Base-by-base conservation (phyloP, 2,797 vertebrate species). In the Schizopygopsis malacanthus region DNA sequence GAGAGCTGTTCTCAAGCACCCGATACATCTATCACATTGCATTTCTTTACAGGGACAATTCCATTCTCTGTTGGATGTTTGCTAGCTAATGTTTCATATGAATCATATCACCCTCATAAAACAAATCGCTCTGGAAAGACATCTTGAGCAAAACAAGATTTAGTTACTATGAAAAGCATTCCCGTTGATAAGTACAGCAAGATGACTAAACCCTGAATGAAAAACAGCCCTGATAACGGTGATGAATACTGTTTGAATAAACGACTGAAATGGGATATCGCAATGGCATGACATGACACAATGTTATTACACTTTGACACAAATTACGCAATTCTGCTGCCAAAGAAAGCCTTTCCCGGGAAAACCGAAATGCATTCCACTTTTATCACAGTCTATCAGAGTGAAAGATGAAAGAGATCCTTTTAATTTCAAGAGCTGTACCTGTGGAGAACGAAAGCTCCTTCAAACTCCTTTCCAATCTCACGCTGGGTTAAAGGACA, bases 381-480 rank as follows among this genome's bases (percentile, higher is more conserved):
- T 16, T 1, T 25, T 12, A 71, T 54, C 12, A 59, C 12, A 3
- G 52, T 22, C 33, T 28, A 7, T 82, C 67, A 73, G 4, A 82
- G 73, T 41, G 37, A 61, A 70, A 59, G 22, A 67, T 56, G 59
- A 85, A 88, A 80, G 47, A 54, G 20, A 43, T 25, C 1, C 11
- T 25, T 81, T 81, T 81, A 12, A 77, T 78, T 84, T 71, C 63
- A 61, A 79, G 37, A 61, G 59, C 28, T 45, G 0, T 9, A 37
- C 11, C 63, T 75, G 56, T 67, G 77, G 33, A 79, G 69, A 20
- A 65, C 13, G 13, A 33, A 61, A 75, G 77, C 59, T 33, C 20
- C 33, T 45, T 85, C 84, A 73, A 81, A 78, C 80, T 92, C 91
- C 87, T 41, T 12, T 84, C 75, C 85, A 80, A 89, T 91, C 91